Conservation (phyloP, 2,888 invertebrate species). For the Ophioninae sp. region DNA sequence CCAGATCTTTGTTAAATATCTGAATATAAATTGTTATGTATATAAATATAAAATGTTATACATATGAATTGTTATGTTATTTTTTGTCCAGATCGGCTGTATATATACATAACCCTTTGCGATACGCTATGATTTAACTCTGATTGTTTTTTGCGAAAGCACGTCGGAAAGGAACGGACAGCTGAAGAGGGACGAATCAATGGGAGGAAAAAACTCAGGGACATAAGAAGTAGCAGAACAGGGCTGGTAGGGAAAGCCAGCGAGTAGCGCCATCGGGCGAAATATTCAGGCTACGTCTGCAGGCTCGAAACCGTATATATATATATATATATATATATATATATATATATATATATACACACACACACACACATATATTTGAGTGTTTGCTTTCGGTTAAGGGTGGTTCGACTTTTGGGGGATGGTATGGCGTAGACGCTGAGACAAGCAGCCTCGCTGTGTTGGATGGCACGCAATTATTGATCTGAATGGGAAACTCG, state of each 20-base stretch:
- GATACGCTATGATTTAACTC: background rate
- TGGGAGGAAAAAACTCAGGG: background rate
- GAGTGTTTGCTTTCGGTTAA: slow-evolving; percentile 21
- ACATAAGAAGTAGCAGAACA: background rate
- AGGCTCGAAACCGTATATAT: background rate
- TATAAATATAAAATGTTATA: no score
- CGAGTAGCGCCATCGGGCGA: slow-evolving; percentile 75
- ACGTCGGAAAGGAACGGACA: background rate
- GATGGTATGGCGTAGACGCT: slow-evolving; percentile 40
- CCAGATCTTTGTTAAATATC: no score
- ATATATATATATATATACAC: slow-evolving; percentile 1
- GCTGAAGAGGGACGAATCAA: background rate
- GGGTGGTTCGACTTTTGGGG: slow-evolving; percentile 39
- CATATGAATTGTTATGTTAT: no score
- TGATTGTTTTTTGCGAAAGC: background rate
- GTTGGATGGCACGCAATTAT: slow-evolving; percentile 69
- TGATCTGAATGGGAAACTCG: slow-evolving; percentile 73
- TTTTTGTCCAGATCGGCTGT: no score
- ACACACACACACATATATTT: background rate
- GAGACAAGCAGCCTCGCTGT: slow-evolving; percentile 73
- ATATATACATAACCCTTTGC: background rate
- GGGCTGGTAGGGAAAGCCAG: slow-evolving; percentile 53
- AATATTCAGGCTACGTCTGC: slow-evolving; percentile 50
- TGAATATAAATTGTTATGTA: no score
- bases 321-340: background rate